Base-by-base conservation (phyloP, 2,888 invertebrate species). In the Spilarctia lutea region DNA sequence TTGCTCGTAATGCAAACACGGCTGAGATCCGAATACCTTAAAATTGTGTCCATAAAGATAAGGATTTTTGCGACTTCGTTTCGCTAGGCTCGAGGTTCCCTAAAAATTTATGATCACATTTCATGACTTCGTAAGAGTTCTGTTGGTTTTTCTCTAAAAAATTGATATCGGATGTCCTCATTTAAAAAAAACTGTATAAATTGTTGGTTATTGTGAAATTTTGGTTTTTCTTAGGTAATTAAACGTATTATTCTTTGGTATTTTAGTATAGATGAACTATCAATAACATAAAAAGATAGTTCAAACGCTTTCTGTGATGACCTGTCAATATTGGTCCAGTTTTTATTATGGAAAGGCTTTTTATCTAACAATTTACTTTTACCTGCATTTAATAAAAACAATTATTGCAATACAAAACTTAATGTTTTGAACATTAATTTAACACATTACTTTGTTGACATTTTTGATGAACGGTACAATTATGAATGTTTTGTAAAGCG, bases 41-140 rank as follows among this genome's bases (percentile, higher is more conserved):
- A 91, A 91, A 90, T 90, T 87, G 88, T 88, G 89, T 87, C 87
- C 87, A 88, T 92, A 91, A 91, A 92, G 91, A 91, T 92, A 92
- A 91, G 90, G 90, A 87, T 90, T 90, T 89, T 91, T 90, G 88
- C 84, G 90, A 90, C 88, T 90, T 88, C 88, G 88, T 88, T 89
- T 88, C 83, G 86, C 83, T 86, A 87, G 86, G 87, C 86, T 86
- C 79, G 86, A 85, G 87, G 87, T 88, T 87, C 85, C 83, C 88
- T 88, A 87, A 89, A 90, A 92, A 91, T 91, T 91, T 91, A 92
- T 90, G 91, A 90, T 89, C 89, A 85, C 87, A 85, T 91, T 91
- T 90, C 89, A 90, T 87, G 90, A 88, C 87, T 90, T 89, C 83
- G 88, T 87, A 87, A 88, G 88, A 88, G 84, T 91, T 90, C 87